A percentile compares a stretch with the other conserved stretches of the same genome.
These are phyloP conservation scores for Stegana nigrithorax DNA, from an alignment of 2,888 invertebrate genomes.

Conservation along the genomic window DNA sequence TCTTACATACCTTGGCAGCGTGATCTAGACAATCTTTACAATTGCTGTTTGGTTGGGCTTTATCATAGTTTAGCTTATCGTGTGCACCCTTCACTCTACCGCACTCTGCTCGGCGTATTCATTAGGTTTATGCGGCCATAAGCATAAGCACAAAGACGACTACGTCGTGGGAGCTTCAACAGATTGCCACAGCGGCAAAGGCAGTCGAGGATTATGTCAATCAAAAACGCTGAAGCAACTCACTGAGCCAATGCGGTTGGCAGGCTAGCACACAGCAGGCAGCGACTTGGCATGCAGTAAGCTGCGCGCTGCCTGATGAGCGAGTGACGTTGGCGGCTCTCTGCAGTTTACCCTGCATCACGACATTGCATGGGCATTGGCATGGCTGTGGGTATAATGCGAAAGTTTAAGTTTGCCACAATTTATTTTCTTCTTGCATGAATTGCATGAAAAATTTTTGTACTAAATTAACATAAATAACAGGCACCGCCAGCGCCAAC, in stretches of 20 bases:
- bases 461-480: conserved; percentile 12
- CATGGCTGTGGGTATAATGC: background rate
- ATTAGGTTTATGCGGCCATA: too few relatives aligned
- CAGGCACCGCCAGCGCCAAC: background rate
- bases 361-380: background rate
- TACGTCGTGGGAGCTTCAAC: background rate
- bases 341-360: background rate
- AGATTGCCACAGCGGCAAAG: background rate
- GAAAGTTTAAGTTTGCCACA: background rate
- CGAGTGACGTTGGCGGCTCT: background rate
- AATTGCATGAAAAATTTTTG: background rate
- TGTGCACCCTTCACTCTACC: background rate
- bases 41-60: too few relatives aligned
- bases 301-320: background rate
- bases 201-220: conserved; percentile 41
- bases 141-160: background rate
- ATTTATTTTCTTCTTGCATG: background rate
- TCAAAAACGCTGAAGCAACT: conserved; percentile 41
- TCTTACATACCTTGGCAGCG: background rate
- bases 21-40: too few relatives aligned
- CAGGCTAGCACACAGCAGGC: background rate
- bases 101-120: background rate
- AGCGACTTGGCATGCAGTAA: background rate
- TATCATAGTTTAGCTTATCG: background rate
- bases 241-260: background rate